A percentile compares a stretch with the other conserved stretches of the same genome.
phyloP scores from a whole-genome alignment of 2,888 invertebrate species.

The Euzophera pinguis region DNA sequence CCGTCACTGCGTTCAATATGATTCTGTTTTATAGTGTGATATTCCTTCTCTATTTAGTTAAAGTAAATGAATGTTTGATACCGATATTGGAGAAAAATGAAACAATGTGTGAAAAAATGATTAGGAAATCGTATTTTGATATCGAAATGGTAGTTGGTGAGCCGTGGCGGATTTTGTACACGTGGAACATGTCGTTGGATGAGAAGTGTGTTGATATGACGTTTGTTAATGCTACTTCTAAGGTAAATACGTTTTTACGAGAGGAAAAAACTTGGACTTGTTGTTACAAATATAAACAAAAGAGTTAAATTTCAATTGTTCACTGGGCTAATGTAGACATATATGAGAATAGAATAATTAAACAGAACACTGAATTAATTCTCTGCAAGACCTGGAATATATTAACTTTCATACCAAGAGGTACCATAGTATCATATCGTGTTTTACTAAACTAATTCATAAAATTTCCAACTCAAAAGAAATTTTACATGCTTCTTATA shows the following conservation, averaged over 20 bases:
- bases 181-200: slow-evolving; percentile 52
- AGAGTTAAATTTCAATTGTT: too few relatives aligned
- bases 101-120: slow-evolving; percentile 36
- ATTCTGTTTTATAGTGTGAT: background rate
- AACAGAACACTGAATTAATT: too few relatives aligned
- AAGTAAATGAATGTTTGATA: slow-evolving; percentile 1
- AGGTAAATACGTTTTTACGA: slow-evolving; percentile 37
- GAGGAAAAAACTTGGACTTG: too few relatives aligned
- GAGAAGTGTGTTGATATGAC: slow-evolving; percentile 49
- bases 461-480: too few relatives aligned
- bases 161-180: slow-evolving; percentile 56
- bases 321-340: too few relatives aligned
- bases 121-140: slow-evolving; percentile 49
- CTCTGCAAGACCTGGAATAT: too few relatives aligned
- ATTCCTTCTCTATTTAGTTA: background rate
- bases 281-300: too few relatives aligned
- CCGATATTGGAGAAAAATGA: slow-evolving; percentile 20
- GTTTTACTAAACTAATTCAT: too few relatives aligned
- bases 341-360: too few relatives aligned
- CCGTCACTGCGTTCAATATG: background rate
- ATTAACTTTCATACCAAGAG: too few relatives aligned
- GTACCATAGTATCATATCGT: too few relatives aligned
- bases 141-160: slow-evolving; percentile 44
- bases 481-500: too few relatives aligned
- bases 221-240: slow-evolving; percentile 43